phyloP scores from a whole-genome alignment of 2,888 invertebrate species.

The Morinoia aosen region DNA sequence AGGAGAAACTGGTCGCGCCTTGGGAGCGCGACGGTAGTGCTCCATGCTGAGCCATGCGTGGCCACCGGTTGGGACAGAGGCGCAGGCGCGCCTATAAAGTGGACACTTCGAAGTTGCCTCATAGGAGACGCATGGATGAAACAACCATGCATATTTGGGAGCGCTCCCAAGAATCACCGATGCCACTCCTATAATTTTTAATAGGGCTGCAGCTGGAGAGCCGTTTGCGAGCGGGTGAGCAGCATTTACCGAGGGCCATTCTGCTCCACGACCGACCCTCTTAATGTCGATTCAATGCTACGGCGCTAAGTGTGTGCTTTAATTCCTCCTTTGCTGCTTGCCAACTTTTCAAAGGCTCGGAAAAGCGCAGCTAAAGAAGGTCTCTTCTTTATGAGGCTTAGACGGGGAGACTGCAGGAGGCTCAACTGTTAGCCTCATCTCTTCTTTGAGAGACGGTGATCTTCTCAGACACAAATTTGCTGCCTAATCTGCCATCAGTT shows the following conservation, averaged over 20 bases:
- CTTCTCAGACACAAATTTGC: not conserved
- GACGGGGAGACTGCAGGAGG: not conserved
- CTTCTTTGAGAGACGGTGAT: not conserved
- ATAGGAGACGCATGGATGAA: too few species aligned
- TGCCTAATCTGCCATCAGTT: not conserved
- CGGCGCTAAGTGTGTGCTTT: not conserved
- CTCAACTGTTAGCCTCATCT: not conserved
- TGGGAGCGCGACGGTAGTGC: too few species aligned
- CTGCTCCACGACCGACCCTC: not conserved
- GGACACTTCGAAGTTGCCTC: too few species aligned
- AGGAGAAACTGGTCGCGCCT: too few species aligned
- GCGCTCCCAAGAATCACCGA: too few species aligned
- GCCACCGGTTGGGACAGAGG: too few species aligned
- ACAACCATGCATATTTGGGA: too few species aligned
- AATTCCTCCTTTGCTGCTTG: not conserved
- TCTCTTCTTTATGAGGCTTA: not conserved
- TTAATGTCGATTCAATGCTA: not conserved
- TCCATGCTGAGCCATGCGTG: too few species aligned
- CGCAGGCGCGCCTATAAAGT: too few species aligned
- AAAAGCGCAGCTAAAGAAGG: not conserved
- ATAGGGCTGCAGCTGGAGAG: not conserved
- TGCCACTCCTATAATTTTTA: too few species aligned
- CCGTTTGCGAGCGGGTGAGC: not conserved
- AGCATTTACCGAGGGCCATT: not conserved
- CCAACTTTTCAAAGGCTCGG: not conserved